Percentiles rank a stretch among this genome's conserved stretches.
phyloP scores from a whole-genome alignment of 2,888 invertebrate species.

The Cryptus armator region DNA sequence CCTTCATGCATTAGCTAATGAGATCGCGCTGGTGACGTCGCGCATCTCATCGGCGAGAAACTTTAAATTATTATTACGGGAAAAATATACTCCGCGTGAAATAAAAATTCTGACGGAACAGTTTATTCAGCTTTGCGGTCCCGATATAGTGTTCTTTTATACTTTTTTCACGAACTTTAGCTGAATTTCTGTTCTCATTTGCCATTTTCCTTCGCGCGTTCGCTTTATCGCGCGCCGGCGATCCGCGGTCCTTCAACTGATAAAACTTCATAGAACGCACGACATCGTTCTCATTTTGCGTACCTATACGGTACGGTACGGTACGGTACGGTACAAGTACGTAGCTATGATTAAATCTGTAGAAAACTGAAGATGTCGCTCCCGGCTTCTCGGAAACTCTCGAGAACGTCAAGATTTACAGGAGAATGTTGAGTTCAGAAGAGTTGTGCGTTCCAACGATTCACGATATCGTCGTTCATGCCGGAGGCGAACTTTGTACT shows the following conservation, averaged over 20 bases:
- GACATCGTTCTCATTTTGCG: background rate
- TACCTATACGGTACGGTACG: background rate
- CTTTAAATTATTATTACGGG: background rate
- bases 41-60: too few species aligned
- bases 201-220: background rate
- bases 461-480: slow-evolving; percentile 23
- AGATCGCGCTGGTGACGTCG: too few species aligned
- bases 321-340: too few species aligned
- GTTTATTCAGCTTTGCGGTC: background rate
- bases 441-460: background rate
- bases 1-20: too few species aligned
- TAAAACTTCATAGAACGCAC: background rate
- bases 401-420: slow-evolving; percentile 1
- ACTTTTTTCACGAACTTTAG: too few species aligned
- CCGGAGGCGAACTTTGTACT: background rate
- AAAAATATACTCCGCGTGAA: background rate
- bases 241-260: background rate
- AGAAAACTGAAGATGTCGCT: slow-evolving; percentile 27
- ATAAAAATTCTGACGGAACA: background rate
- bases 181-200: too few species aligned
- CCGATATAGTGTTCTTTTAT: too few species aligned
- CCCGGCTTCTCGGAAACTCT: slow-evolving; percentile 14
- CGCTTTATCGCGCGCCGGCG: background rate
- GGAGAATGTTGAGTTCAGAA: background rate
- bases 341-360: too few species aligned